Evolutionary conservation across 2,888 invertebrate genomes (phyloP).

Genomic region (Tigriopus californicus): DNA sequence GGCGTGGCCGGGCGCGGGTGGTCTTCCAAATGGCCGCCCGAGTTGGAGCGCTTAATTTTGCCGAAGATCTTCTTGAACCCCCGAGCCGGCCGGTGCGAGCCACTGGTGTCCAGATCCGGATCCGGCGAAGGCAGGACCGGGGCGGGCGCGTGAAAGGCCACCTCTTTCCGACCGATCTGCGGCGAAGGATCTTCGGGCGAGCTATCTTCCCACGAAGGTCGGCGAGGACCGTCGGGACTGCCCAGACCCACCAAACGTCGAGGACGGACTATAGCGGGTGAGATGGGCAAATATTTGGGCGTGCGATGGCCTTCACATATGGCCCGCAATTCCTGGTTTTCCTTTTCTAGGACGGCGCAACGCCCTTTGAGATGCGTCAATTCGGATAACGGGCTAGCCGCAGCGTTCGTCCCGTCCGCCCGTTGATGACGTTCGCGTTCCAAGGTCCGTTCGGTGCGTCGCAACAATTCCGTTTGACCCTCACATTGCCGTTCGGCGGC

Average conservation of each 20-base stretch:
- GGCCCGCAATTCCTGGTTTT: background rate
- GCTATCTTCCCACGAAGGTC: background rate
- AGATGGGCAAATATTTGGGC: background rate
- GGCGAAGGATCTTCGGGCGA: background rate
- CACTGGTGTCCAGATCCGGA: background rate
- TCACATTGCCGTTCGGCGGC: background rate
- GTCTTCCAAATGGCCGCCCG: conserved; percentile 27
- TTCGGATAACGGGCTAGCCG: background rate
- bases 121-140: no score
- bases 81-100: background rate
- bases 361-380: background rate
- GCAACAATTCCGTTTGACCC: background rate
- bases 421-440: background rate
- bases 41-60: conserved; percentile 25
- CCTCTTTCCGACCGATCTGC: no score
- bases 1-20: conserved; percentile 26
- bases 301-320: background rate
- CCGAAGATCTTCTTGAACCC: conserved; percentile 7
- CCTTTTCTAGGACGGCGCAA: background rate
- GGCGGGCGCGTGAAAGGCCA: no score
- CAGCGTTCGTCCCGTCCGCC: background rate
- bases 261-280: background rate
- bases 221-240: no score
- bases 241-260: no score
- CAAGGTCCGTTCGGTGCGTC: background rate